Conservation (phyloP, 2,113 vertebrate species). For the Oncorhynchus gorbuscha region DNA sequence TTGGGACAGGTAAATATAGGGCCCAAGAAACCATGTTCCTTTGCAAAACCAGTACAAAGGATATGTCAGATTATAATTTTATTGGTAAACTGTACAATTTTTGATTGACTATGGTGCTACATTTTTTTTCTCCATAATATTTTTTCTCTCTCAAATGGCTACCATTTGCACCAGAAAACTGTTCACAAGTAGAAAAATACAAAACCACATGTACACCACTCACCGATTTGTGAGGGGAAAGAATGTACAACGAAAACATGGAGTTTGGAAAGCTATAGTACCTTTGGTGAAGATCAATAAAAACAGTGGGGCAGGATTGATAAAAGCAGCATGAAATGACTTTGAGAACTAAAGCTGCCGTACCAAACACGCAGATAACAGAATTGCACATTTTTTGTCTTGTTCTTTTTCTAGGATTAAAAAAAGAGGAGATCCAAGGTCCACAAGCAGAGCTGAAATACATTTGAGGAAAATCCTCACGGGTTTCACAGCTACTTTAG, state of each 20-base stretch:
- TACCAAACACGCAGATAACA: constrained; percentile 12
- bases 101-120: constrained; percentile 58
- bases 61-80: constrained; percentile 48
- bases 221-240: constrained; percentile 30
- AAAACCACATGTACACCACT: constrained; percentile 54
- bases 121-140: constrained; percentile 1
- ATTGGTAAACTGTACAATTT: constrained; percentile 59
- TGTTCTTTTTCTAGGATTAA: constrained; percentile 3
- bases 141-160: constrained; percentile 20
- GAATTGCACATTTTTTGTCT: constrained; percentile 46
- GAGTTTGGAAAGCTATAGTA: constrained; percentile 66
- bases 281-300: constrained; percentile 52
- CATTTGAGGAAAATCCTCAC: constrained; percentile 2
- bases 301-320: constrained; percentile 17
- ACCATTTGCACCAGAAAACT: constrained; percentile 53
- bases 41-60: neutral
- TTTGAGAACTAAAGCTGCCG: constrained; percentile 17
- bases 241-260: constrained; percentile 22
- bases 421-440: constrained; percentile 16
- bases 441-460: neutral
- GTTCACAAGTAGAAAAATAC: constrained; percentile 68
- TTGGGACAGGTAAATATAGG: neutral
- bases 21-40: neutral
- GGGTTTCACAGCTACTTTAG: constrained; percentile 49
- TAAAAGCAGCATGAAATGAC: constrained; percentile 46